These are phyloP conservation scores for Hartigia nigra DNA, from an alignment of 2,888 invertebrate genomes.

Conservation along the genomic window DNA sequence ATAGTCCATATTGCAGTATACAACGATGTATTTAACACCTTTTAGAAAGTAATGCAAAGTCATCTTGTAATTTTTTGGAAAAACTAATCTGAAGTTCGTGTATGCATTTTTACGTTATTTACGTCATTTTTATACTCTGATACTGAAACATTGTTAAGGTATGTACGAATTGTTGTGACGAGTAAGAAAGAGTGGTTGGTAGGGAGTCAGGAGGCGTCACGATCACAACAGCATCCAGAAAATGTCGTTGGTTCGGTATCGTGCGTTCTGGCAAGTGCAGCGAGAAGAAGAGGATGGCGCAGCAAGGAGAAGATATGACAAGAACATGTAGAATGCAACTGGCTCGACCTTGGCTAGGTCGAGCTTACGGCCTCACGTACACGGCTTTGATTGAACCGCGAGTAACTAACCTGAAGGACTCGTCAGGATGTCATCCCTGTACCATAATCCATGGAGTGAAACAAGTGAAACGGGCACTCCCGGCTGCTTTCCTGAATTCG, in stretches of 20 bases:
- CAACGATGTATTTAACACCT: background rate
- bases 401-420: background rate
- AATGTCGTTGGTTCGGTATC: slow-evolving; percentile 57
- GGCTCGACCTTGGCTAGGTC: slow-evolving; percentile 63
- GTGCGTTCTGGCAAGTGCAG: slow-evolving; percentile 26
- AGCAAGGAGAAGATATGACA: slow-evolving; percentile 50
- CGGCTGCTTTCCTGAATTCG: background rate
- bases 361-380: slow-evolving; percentile 54
- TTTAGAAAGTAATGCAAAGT: background rate
- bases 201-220: background rate
- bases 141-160: background rate
- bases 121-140: background rate
- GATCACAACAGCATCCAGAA: slow-evolving; percentile 43
- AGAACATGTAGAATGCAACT: slow-evolving; percentile 63
- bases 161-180: background rate
- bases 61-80: background rate
- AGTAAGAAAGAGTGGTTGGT: background rate
- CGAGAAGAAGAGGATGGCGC: slow-evolving; percentile 7
- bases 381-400: slow-evolving; percentile 57
- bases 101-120: background rate
- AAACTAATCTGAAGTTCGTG: background rate
- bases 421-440: background rate
- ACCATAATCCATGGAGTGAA: background rate
- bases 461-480: background rate
- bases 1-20: background rate